Evolutionary conservation across 2,113 vertebrate genomes (phyloP).

Genomic region (Myrmecophaga tridactyla): DNA sequence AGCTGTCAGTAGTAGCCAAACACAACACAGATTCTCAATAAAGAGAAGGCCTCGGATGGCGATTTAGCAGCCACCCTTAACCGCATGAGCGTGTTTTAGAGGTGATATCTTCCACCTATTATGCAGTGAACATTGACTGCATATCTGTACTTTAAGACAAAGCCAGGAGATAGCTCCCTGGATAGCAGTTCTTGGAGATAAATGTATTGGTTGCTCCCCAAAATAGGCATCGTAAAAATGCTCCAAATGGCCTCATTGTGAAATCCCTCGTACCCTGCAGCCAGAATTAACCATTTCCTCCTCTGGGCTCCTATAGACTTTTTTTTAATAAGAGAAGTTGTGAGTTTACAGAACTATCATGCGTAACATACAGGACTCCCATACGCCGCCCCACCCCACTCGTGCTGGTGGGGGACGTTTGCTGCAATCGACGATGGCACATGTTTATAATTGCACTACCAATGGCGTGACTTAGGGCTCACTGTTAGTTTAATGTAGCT

Average conservation of each 20-base stretch:
- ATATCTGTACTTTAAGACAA: not conserved
- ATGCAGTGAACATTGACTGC: not conserved
- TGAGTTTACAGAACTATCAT: too few relatives aligned
- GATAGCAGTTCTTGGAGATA: not conserved
- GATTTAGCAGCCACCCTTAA: not conserved
- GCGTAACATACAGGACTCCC: too few relatives aligned
- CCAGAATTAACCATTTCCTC: not conserved
- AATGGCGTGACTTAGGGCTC: too few relatives aligned
- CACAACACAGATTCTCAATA: rapidly evolving
- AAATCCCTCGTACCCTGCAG: not conserved
- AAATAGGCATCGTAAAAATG: not conserved
- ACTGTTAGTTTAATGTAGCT: too few relatives aligned
- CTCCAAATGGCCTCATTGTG: not conserved
- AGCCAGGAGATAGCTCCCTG: not conserved
- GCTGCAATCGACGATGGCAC: too few relatives aligned
- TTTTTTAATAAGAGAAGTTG: too few relatives aligned
- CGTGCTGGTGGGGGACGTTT: too few relatives aligned
- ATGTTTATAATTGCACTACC: too few relatives aligned
- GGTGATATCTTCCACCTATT: not conserved
- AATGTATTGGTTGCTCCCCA: not conserved
- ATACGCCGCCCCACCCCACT: too few relatives aligned
- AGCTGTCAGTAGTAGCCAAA: not conserved
- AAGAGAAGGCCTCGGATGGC: not conserved
- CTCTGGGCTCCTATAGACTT: not conserved
- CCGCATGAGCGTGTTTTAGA: not conserved